Base-by-base conservation (phyloP, 2,113 vertebrate genomes). In the Heterocephalus glaber region DNA sequence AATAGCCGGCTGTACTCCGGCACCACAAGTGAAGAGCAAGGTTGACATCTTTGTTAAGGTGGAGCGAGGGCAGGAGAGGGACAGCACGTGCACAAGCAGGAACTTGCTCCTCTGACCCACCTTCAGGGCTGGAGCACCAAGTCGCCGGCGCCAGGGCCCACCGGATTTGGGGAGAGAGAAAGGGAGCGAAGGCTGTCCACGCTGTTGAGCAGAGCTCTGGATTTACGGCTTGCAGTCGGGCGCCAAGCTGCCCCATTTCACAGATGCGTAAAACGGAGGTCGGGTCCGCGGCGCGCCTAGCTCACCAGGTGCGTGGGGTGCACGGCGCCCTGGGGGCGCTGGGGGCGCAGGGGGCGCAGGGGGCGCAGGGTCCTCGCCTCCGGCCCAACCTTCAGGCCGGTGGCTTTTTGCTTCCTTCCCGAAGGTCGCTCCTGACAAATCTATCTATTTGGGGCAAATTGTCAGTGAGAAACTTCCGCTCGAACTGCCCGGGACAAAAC, bases 381-480 rank as follows among this genome's bases (percentile, higher is more conserved):
- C 35, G 76, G 94, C 91, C 93, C 97, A 96, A 83, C 95, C 97
- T 97, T 96, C 95, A 47, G 97, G 90, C 97, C 96, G 72, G 95
- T 98, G 98, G 98, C 98, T 98, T 98, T 98, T 98, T 98, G 98
- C 98, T 98, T 98, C 98, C 96, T 97, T 98, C 92, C 97, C 98
- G 98, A 99, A 99, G 99, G 99, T 99, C 99, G 99, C 99, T 99
- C 98, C 99, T 99, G 99, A 99, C 99, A 99, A 99, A 99, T 99
- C 99, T 99, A 99, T 99, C 98, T 99, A 99, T 99, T 99, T 99
- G 99, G 99, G 99, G 99, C 99, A 99, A 99, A 99, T 99, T 99
- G 99, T 99, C 99, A 99, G 99, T 99, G 99, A 99, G 99, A 99
- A 99, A 99, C 99, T 99, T 99, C 99, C 99, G 99, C 99, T 99